A percentile compares a stretch with the other conserved stretches of the same genome.
These are phyloP conservation scores for Anisognathus igniventris DNA, from an alignment of 2,797 vertebrate species.

Conservation along the genomic window DNA sequence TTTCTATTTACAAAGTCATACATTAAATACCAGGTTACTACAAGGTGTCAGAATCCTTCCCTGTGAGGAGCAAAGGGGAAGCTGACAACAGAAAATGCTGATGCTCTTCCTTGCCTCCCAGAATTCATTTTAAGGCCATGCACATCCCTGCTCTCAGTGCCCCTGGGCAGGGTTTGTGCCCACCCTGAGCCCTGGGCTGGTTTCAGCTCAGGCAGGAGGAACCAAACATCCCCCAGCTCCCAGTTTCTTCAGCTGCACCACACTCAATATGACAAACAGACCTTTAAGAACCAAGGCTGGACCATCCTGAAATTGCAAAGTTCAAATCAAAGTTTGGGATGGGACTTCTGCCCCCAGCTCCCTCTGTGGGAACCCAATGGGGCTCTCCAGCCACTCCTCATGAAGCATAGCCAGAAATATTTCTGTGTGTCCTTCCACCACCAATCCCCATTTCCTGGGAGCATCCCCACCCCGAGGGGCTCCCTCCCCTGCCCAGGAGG, in stretches of 20 bases:
- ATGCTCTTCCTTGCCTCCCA: not conserved
- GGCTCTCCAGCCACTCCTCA: not conserved
- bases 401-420: fast-evolving
- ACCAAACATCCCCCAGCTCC: not conserved
- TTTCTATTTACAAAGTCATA: not conserved
- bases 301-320: not conserved
- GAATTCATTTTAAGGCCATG: not conserved
- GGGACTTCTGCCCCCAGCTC: not conserved
- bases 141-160: fast-evolving
- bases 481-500: not conserved
- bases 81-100: not conserved
- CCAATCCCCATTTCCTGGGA: not conserved
- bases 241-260: not conserved
- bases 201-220: not conserved
- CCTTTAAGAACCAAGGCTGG: not conserved
- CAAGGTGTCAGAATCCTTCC: not conserved
- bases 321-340: not conserved
- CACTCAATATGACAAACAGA: fast-evolving
- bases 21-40: not conserved
- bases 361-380: fast-evolving
- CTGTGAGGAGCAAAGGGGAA: not conserved
- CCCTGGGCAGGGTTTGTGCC: not conserved
- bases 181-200: not conserved
- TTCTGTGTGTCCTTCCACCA: not conserved
- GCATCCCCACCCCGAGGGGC: not conserved